These are phyloP conservation scores for Delphinus delphis DNA, from an alignment of 2,113 vertebrate genomes.

Conservation along the genomic window DNA sequence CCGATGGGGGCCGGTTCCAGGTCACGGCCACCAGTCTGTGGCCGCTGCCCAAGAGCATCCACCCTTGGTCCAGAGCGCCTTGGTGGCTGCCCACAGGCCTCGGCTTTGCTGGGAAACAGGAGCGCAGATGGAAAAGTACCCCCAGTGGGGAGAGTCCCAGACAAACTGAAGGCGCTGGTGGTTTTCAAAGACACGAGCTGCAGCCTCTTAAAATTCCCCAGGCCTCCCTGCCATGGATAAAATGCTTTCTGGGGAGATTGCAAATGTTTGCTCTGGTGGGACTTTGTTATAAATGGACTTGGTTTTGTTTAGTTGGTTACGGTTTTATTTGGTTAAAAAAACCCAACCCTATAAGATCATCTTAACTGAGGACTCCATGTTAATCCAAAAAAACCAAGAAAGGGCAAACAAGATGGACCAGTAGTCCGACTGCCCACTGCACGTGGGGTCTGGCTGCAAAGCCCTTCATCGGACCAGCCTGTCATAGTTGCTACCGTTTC, in stretches of 20 bases:
- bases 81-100: neutral
- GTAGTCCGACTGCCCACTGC: neutral
- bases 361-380: neutral
- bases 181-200: neutral
- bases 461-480: neutral
- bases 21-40: fast-evolving
- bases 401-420: neutral
- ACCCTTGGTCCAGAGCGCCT: neutral
- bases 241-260: neutral
- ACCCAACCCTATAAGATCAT: neutral
- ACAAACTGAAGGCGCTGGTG: neutral
- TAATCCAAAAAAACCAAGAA: neutral
- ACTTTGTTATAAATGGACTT: neutral
- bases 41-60: neutral
- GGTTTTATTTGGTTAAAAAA: constrained; percentile 35
- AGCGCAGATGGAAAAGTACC: constrained; percentile 19
- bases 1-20: fast-evolving
- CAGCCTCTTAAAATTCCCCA: neutral
- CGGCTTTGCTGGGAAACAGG: neutral
- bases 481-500: fast-evolving
- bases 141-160: fast-evolving
- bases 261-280: neutral
- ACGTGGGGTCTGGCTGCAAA: fast-evolving
- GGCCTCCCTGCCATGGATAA: neutral
- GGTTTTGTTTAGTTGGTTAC: constrained; percentile 41